Evolutionary conservation across 2,797 vertebrate species (phyloP), one percentile per base, ranked within the genome.

Genomic region (Thunnus albacares): DNA sequence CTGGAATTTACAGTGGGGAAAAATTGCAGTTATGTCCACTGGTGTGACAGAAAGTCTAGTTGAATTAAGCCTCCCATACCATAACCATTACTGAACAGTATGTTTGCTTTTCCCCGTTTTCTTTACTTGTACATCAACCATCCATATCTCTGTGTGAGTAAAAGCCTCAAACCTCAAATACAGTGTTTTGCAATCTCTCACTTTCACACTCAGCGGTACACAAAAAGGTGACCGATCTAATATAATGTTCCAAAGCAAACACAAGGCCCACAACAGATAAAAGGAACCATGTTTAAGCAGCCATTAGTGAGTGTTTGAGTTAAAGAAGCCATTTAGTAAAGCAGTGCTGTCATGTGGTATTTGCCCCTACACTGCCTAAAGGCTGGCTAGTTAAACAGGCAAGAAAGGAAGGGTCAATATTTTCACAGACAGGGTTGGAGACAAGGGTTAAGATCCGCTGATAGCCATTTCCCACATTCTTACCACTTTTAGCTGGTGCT

Each of bases 401-500:
- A 80, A 84, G 85, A 75, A 89, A 80, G 86, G 77, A 77, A 94
- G 88, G 90, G 94, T 96, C 95, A 96, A 96, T 96, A 96, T 96
- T 96, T 95, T 93, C 68, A 90, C 91, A 93, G 81, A 93, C 89
- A 86, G 82, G 75, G 80, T 51, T 82, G 86, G 80, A 90, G 87
- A 90, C 79, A 74, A 79, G 78, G 81, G 82, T 71, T 81, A 75
- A 86, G 80, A 88, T 61, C 75, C 83, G 85, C 88, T 70, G 88
- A 92, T 84, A 89, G 71, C 82, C 30, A 71, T 87, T 91, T 91
- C 87, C 88, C 82, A 72, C 70, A 80, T 85, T 91, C 67, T 35
- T 35, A 58, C 72, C 74, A 67, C 81, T 77, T 80, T 35, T 71
- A 64, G 33, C 55, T 14, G 1, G 28, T 64, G 68, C 63, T 67